Evolutionary conservation across 2,888 invertebrate species (phyloP).

Genomic region (Achlya flavicornis): DNA sequence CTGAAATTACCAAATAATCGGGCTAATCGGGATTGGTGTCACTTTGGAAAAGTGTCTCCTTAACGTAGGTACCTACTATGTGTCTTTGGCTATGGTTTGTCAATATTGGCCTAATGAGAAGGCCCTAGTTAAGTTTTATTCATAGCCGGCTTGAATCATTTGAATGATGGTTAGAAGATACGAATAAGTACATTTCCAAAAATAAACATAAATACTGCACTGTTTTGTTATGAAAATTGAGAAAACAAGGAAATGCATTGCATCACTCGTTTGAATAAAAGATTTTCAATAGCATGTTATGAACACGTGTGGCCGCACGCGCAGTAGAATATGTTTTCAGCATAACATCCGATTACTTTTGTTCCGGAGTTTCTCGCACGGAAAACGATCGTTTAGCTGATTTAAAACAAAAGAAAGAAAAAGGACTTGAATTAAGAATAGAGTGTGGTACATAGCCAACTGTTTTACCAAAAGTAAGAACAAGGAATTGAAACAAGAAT

Average conservation of each 20-base stretch:
- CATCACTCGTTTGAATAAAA: conserved; percentile 1
- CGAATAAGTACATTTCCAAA: too few relatives aligned
- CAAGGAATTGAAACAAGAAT: neutral
- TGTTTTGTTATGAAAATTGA: neutral
- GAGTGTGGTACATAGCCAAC: too few relatives aligned
- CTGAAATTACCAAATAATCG: too few relatives aligned
- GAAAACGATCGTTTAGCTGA: neutral
- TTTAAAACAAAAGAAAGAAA: neutral
- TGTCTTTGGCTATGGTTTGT: too few relatives aligned
- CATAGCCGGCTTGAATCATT: too few relatives aligned
- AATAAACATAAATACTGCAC: neutral
- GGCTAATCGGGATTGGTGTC: too few relatives aligned
- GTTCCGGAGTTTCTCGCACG: neutral
- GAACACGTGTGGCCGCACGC: neutral
- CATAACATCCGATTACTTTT: neutral
- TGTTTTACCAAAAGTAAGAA: too few relatives aligned
- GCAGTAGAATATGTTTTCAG: neutral
- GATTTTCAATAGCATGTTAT: conserved; percentile 6
- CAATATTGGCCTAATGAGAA: too few relatives aligned
- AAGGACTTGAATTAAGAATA: neutral
- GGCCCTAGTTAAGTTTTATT: too few relatives aligned
- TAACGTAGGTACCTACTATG: too few relatives aligned
- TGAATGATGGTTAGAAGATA: too few relatives aligned
- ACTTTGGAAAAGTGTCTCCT: too few relatives aligned
- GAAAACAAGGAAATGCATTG: conserved; percentile 1